Percentiles rank a stretch among this genome's conserved stretches.
phyloP scores from a whole-genome alignment of 92 coral and sea anemone genomes.

The Meandrina meandrites region DNA sequence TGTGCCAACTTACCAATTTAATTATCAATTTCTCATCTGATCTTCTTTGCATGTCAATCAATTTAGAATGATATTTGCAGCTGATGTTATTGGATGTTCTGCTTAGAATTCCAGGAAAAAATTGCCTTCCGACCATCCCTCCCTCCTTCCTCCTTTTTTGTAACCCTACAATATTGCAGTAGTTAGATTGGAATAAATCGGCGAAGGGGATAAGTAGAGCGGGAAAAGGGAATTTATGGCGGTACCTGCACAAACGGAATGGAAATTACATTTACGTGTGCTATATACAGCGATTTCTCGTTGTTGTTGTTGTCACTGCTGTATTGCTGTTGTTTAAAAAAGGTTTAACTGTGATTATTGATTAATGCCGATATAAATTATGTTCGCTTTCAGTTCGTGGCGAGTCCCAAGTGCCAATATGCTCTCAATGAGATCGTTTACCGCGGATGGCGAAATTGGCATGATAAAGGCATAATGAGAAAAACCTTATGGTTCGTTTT shows the following conservation, averaged over 20 bases:
- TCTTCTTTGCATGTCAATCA: too few relatives aligned
- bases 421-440: constrained; percentile 32
- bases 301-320: too few relatives aligned
- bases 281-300: too few relatives aligned
- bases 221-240: not conserved
- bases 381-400: constrained; percentile 22
- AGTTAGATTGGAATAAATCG: too few relatives aligned
- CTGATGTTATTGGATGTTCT: too few relatives aligned
- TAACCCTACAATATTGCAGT: too few relatives aligned
- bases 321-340: not conserved
- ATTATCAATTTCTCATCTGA: too few relatives aligned
- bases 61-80: too few relatives aligned
- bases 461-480: not conserved
- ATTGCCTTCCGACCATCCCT: too few relatives aligned
- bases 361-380: not conserved
- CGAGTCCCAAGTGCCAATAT: constrained; percentile 24
- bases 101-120: too few relatives aligned
- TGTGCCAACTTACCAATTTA: too few relatives aligned
- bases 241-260: not conserved
- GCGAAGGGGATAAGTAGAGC: not conserved
- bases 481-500: constrained; percentile 1
- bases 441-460: constrained; percentile 16
- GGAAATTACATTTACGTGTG: not conserved
- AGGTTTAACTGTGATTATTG: not conserved
- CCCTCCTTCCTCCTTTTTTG: too few relatives aligned